Conservation (phyloP, 2,888 invertebrate genomes). For the Chymomyza caudatula region DNA sequence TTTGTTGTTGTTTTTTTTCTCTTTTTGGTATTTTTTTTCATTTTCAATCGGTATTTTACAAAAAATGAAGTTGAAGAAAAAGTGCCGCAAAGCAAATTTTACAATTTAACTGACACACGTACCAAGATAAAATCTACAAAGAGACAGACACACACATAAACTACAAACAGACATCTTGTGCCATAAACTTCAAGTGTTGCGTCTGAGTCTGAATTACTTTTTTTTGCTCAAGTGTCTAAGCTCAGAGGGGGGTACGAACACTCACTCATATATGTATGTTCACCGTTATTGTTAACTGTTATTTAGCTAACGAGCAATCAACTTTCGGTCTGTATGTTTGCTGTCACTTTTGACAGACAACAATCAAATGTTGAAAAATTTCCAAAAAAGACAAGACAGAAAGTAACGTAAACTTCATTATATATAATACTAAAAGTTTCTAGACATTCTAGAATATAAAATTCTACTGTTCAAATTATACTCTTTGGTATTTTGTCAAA, state of each 20-base stretch:
- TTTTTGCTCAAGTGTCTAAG: conserved; percentile 51
- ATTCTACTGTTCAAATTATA: no score
- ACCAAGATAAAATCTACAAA: neutral
- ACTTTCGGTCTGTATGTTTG: neutral
- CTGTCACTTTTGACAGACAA: neutral
- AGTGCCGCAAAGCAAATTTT: conserved; percentile 11
- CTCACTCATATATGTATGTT: neutral
- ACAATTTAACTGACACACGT: conserved; percentile 41
- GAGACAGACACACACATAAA: neutral
- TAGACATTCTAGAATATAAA: no score
- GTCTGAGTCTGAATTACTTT: conserved; percentile 14
- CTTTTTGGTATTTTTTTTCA: neutral
- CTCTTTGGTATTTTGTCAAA: neutral
- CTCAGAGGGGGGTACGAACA: conserved; percentile 34
- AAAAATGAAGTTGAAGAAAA: neutral
- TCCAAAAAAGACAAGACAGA: neutral
- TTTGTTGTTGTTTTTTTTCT: neutral
- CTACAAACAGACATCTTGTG: neutral
- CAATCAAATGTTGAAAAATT: neutral
- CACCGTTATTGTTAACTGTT: conserved; percentile 35
- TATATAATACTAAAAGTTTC: no score
- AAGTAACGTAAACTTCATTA: neutral
- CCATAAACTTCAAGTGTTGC: conserved; percentile 51
- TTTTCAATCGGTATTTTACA: no score
- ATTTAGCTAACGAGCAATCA: conserved; percentile 46